Base-by-base conservation (phyloP, 1,140 invertebrate genomes). In the Pectinophora gossypiella region DNA sequence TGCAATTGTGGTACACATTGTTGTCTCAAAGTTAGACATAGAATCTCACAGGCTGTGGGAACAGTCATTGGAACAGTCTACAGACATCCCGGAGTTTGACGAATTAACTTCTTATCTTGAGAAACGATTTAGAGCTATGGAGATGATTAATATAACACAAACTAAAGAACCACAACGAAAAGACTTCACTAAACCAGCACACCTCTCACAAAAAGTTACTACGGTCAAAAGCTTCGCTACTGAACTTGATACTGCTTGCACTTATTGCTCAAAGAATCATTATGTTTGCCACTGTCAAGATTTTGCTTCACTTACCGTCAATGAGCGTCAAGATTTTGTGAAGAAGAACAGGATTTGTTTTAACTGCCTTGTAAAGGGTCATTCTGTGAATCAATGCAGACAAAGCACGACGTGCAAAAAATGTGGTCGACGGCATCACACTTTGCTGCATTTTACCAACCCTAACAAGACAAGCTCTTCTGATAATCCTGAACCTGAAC, bases 211-310 rank as follows among this genome's bases (percentile, higher is more conserved):
- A 32, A 15, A 43, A n/a, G n/a, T 15, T 5, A 12, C n/a, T 32
- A 58, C 6, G 10, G 32, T 45, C 1, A 58, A 49, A 38, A 9
- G 27, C n/a, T 44, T 46, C 35, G 13, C 43, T 35, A 19, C 45
- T 22, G 40, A 50, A 56, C 15, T 50, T 36, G 20, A 54, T 16
- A 54, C 19, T 13, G 10, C 18, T 7, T 54, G 56, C 13, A 23
- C 51, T 23, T 48, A 44, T 9, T 54, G 56, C 19, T 27, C 21
- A 48, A 22, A 64, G 12, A 61, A 56, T 32, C 65, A 64, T 20
- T 68, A 64, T 35, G 48, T 64, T n/a, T 64, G 47, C 27, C 56
- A 68, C 27, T 64, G 56, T 38, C 59, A 59, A 51, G 54, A 68
- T 19, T 64, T 64, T 55, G 43, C 53, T 12, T 21, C 19, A 21